phyloP scores from a whole-genome alignment of 2,888 invertebrate genomes.

The Eulithis testata region DNA sequence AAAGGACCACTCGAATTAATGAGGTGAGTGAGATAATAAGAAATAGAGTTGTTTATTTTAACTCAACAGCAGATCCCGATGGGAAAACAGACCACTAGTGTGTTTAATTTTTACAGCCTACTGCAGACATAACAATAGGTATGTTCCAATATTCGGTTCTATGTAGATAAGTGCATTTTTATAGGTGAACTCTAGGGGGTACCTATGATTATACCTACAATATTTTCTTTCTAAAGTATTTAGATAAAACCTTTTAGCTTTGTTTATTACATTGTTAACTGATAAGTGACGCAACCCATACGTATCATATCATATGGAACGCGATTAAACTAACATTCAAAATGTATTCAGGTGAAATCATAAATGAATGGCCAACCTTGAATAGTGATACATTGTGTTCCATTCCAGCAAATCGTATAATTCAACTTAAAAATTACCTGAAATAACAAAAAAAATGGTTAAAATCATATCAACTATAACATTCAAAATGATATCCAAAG shows the following conservation, averaged over 20 bases:
- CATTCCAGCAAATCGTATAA: constrained; percentile 40
- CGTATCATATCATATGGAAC: constrained; percentile 30
- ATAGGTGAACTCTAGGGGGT: too few relatives aligned
- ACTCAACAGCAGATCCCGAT: constrained; percentile 22
- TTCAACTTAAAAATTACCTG: constrained; percentile 62
- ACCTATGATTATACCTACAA: too few relatives aligned
- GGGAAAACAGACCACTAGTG: constrained; percentile 31
- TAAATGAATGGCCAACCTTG: constrained; percentile 56
- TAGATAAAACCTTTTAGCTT: not conserved
- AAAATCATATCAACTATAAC: constrained; percentile 31
- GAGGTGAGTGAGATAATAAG: constrained; percentile 50
- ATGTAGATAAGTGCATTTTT: too few relatives aligned
- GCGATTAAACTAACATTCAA: constrained; percentile 39
- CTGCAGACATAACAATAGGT: too few relatives aligned
- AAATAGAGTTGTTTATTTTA: constrained; percentile 48
- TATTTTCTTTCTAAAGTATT: too few relatives aligned
- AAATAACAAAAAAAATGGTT: constrained; percentile 46
- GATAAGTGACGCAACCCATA: constrained; percentile 31
- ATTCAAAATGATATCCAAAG: constrained; percentile 5
- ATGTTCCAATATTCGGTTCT: too few relatives aligned
- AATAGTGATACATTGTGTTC: constrained; percentile 36
- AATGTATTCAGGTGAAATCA: constrained; percentile 63
- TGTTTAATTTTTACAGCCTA: not conserved
- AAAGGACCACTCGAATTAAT: constrained; percentile 52
- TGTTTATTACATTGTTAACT: not conserved